Conservation (phyloP, 2,797 vertebrate species). For the Xenops minutus region DNA sequence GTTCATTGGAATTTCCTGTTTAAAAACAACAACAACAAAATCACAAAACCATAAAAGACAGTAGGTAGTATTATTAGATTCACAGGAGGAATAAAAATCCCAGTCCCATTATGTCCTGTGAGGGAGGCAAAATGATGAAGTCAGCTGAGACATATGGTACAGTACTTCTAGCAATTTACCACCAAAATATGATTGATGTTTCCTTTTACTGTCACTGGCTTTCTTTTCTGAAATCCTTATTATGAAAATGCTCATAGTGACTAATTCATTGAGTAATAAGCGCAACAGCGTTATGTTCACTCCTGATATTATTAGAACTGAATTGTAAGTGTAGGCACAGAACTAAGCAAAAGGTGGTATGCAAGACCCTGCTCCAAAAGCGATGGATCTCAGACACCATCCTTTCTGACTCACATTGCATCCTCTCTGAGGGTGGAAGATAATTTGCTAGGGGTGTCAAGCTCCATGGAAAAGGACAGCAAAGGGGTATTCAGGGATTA, state of each 20-base stretch:
- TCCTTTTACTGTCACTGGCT: constrained; percentile 19
- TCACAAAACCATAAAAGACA: neutral
- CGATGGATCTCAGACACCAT: neutral
- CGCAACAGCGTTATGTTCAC: neutral
- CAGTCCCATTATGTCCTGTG: neutral
- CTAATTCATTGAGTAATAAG: constrained; percentile 19
- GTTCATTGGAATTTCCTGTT: constrained; percentile 98
- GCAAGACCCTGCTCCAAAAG: neutral
- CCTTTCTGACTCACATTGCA: constrained; percentile 25
- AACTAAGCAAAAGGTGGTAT: neutral
- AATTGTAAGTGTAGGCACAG: constrained; percentile 21
- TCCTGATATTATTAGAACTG: constrained; percentile 26
- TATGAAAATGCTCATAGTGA: neutral
- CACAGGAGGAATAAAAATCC: neutral
- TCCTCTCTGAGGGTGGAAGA: neutral
- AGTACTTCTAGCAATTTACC: neutral
- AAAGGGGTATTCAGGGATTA: neutral
- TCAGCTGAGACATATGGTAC: constrained; percentile 7
- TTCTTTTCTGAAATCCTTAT: constrained; percentile 39
- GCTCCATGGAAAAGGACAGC: neutral
- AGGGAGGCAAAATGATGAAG: neutral
- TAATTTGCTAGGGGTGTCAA: neutral
- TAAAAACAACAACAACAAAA: neutral
- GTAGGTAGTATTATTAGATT: neutral
- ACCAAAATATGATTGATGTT: constrained; percentile 15